phyloP scores from a whole-genome alignment of 2,113 vertebrate species.

The Axis porcinus region DNA sequence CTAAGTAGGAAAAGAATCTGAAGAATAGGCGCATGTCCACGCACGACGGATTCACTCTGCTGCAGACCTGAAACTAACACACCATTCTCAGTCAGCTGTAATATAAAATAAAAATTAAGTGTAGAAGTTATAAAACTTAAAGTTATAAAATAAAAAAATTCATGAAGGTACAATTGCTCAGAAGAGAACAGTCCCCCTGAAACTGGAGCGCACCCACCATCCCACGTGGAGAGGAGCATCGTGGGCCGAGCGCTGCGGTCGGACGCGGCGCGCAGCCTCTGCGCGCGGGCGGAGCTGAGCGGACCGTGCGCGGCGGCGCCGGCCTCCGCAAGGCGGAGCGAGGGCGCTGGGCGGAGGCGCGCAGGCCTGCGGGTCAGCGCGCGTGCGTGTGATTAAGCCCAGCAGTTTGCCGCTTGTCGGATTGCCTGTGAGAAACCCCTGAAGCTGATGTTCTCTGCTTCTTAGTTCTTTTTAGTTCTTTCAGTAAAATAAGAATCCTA shows the following conservation, averaged over 20 bases:
- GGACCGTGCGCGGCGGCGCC: rapidly evolving
- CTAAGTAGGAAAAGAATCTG: not conserved
- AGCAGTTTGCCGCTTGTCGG: not conserved
- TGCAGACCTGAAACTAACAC: not conserved
- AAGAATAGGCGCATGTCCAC: rapidly evolving
- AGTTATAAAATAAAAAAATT: not conserved
- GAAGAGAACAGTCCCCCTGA: not conserved
- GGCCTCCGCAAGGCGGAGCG: not conserved
- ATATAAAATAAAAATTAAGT: not conserved
- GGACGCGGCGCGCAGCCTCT: no score
- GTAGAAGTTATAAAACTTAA: not conserved
- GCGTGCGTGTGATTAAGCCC: rapidly evolving
- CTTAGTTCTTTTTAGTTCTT: no score
- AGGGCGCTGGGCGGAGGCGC: not conserved
- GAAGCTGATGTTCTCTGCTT: not conserved
- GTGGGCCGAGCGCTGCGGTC: not conserved
- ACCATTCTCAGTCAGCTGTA: not conserved
- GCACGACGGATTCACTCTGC: not conserved
- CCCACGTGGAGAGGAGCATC: not conserved
- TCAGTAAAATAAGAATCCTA: not conserved
- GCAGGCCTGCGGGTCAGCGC: no score
- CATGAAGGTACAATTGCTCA: not conserved
- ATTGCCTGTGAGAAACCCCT: not conserved
- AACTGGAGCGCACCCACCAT: not conserved
- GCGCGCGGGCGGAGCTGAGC: rapidly evolving